Evolutionary conservation across 1,140 invertebrate genomes (phyloP), one percentile per base, ranked within the genome.

Genomic region (Odontomachus brunneus): DNA sequence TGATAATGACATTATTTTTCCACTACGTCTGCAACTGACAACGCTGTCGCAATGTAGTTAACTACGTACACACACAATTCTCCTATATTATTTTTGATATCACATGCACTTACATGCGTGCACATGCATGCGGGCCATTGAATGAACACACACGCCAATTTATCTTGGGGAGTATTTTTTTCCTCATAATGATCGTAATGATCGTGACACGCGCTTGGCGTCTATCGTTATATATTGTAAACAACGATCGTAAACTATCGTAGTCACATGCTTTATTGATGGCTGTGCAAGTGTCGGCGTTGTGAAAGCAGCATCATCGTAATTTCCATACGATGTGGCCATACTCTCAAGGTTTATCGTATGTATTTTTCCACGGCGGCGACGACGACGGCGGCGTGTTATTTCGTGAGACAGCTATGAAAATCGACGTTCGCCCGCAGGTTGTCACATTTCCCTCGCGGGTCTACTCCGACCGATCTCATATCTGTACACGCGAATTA

Each of bases 111-210:
- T 55, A 29, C 29, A 55, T 19, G 19, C 38, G 55, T 44, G 38
- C 38, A 7, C 9, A 4, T 11, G n/a, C 38, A 17, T 26, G n/a
- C 22, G 5, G 72, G 19, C 48, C 12, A 57, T 63, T 63, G 59
- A 75, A 63, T 60, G 15, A 51, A 51, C 17, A 17, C 24, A 51
- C 15, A 24, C 51, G 51, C 38, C 26, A 80, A 69, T 71, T 80
- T 80, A 71, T 80, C 51, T 69, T 17, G 29, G 22, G 14, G 51
- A 3, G 7, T 19, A 44, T 69, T 78, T 14, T 72, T 78, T 78
- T 57, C 14, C 4, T 33, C 14, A 57, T 71, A 71, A 80, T 26
- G 29, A 57, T 38, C 22, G 26, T 62, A 73, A 74, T 62, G 59
- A 62, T 49, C 57, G 29, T 14, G 62, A 66, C 62, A 51, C 15